These are phyloP conservation scores for Sparus aurata DNA, from an alignment of 2,797 vertebrate genomes.

Conservation along the genomic window DNA sequence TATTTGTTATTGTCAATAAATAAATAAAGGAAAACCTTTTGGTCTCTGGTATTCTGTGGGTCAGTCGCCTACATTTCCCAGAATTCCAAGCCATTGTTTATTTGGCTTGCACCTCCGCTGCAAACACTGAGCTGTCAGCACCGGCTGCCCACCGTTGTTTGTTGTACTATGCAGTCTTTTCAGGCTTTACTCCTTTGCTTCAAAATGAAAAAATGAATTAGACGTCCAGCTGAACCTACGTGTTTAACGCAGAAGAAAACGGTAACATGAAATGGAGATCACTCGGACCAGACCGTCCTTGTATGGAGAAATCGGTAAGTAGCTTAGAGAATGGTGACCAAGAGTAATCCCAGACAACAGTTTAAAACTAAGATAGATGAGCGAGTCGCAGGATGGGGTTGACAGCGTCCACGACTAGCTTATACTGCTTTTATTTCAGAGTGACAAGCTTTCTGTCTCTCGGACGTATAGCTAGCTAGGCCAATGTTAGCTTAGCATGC, in stretches of 20 bases:
- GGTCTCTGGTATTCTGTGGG: background rate
- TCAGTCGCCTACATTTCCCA: constrained; percentile 75
- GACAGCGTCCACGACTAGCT: background rate
- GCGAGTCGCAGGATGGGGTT: too few species aligned
- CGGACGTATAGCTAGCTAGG: background rate
- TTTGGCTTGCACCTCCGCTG: background rate
- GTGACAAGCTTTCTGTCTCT: background rate
- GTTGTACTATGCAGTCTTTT: constrained; percentile 20
- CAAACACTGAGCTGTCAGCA: background rate
- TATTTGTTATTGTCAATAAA: background rate
- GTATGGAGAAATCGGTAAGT: constrained; percentile 88
- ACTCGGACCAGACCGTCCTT: constrained; percentile 83
- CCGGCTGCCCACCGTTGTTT: background rate
- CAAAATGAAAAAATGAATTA: constrained; percentile 39
- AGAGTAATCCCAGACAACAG: constrained; percentile 14
- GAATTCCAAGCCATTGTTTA: constrained; percentile 43
- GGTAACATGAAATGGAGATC: constrained; percentile 82
- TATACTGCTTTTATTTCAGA: background rate
- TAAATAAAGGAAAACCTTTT: background rate
- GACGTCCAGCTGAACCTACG: constrained; percentile 23
- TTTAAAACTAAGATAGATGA: background rate
- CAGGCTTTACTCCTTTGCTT: background rate
- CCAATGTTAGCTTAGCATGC: background rate
- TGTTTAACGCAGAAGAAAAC: constrained; percentile 2
- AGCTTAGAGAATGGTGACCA: constrained; percentile 67